Evolutionary conservation across 30 jellyfish, hydroid and myxozoan genomes (phyloP), one percentile per base, ranked within the genome.

Genomic region (Hydra vulgaris): DNA sequence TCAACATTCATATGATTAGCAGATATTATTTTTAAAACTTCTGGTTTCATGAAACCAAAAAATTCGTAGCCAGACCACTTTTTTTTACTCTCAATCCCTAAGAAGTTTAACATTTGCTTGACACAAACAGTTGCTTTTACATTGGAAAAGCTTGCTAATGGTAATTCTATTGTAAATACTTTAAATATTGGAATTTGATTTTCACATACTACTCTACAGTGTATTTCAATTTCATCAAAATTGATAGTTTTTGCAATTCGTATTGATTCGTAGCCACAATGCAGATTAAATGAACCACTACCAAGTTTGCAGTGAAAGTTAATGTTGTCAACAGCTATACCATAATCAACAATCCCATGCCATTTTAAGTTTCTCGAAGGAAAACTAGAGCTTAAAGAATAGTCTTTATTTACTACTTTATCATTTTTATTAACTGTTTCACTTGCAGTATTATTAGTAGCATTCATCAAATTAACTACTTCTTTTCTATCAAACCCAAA

Each of bases 41-140:
- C 81, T 73, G 53, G 81, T 25, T 73, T 73, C 81, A 73, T 73
- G 17, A 73, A 73, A 20, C 81, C 81, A 73, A 73, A 73, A 25
- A 20, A 73, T 8, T 73, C 81, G 53, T 20, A 73, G 17, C 81
- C 81, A 20, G 81, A 20, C 81, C 81, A 73, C 53, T 73, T 21
- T 25, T 73, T 73, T 7, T 73, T 73, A 20, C 73, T 21, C 23
- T 20, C 20, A 19, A 73, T 25, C 7, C 56, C 81, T 21, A 73
- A 53, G 8, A n/a, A n/a, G 23, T 22, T 25, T n/a, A 73, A 73
- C 26, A 25, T 53, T 7, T 73, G 26, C 53, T 73, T 21, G 61
- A 73, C 61, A 20, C 66, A 22, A 25, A 20, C 81, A 73, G 61
- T 73, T 25, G 56, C 23, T 20, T 22, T n/a, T 20, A 20, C 81